Evolutionary conservation across 2,888 invertebrate genomes (phyloP).

Genomic region (Dicranocentrus wangi): DNA sequence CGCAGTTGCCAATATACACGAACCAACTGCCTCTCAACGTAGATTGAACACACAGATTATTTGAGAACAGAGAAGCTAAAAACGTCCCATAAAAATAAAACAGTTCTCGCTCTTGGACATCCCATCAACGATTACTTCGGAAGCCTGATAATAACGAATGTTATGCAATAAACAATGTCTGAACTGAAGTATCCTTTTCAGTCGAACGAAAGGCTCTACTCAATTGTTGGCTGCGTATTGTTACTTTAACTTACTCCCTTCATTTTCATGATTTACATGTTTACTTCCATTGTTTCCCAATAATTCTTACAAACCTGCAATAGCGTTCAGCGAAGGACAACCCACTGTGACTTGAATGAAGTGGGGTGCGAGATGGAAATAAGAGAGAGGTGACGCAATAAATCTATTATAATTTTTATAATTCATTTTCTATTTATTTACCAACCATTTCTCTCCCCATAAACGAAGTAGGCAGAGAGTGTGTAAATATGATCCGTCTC

Average conservation of each 20-base stretch:
- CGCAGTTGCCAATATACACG: too few species aligned
- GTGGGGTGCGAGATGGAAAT: slow-evolving; percentile 29
- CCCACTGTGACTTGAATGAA: slow-evolving; percentile 40
- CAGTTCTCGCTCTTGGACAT: too few species aligned
- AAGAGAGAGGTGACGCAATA: slow-evolving; percentile 43
- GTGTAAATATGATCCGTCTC: too few species aligned
- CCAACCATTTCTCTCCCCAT: not conserved
- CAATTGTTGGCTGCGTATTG: slow-evolving; percentile 15
- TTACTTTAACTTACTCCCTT: slow-evolving; percentile 40
- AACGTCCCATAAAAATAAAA: too few species aligned
- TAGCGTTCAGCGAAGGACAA: slow-evolving; percentile 8
- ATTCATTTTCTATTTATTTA: slow-evolving; percentile 54
- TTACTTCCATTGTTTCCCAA: slow-evolving; percentile 49
- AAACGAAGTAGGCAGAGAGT: too few species aligned
- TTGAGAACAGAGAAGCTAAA: too few species aligned
- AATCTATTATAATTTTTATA: slow-evolving; percentile 49
- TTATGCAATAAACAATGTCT: slow-evolving; percentile 25
- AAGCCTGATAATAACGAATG: slow-evolving; percentile 8
- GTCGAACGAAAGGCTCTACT: slow-evolving; percentile 6
- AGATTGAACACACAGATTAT: too few species aligned
- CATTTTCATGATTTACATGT: slow-evolving; percentile 48
- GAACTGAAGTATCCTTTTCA: slow-evolving; percentile 17
- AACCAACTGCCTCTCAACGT: too few species aligned
- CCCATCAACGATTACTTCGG: slow-evolving; percentile 19
- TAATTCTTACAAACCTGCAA: slow-evolving; percentile 51